Conservation (phyloP, 2,888 invertebrate genomes). For the Scaptomyza polygonia region DNA sequence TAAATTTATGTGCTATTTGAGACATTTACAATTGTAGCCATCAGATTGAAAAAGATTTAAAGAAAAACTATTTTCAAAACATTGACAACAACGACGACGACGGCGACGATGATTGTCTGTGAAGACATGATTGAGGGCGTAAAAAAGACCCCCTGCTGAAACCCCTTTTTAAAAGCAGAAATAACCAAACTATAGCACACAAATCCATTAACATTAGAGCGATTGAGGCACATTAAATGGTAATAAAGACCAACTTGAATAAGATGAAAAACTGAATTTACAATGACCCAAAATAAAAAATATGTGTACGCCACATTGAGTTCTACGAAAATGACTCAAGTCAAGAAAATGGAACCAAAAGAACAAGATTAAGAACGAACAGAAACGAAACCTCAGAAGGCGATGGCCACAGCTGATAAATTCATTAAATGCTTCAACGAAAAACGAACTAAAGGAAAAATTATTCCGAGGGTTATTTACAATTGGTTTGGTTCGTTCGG, state of each 20-base stretch:
- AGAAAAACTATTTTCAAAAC: constrained; percentile 21
- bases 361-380: constrained; percentile 2
- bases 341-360: constrained; percentile 39
- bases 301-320: constrained; percentile 17
- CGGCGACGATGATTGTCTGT: constrained; percentile 22
- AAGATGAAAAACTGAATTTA: constrained; percentile 46
- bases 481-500: constrained; percentile 12
- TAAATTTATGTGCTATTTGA: constrained; percentile 36
- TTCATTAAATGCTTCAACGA: constrained; percentile 67
- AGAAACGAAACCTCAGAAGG: constrained; percentile 34
- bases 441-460: constrained; percentile 11
- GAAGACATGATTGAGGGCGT: constrained; percentile 48
- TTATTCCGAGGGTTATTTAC: constrained; percentile 16
- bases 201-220: constrained; percentile 58
- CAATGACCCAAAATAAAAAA: constrained; percentile 42
- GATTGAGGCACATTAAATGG: constrained; percentile 61
- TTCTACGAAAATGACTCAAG: constrained; percentile 53
- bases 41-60: constrained; percentile 37
- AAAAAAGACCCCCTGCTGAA: constrained; percentile 25
- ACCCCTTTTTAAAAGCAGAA: constrained; percentile 2
- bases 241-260: constrained; percentile 46
- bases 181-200: constrained; percentile 24
- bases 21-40: constrained; percentile 43
- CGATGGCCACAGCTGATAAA: constrained; percentile 72
- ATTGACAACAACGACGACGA: constrained; percentile 7